phyloP scores from a whole-genome alignment of 2,113 vertebrate genomes.

The Perognathus longimembris region DNA sequence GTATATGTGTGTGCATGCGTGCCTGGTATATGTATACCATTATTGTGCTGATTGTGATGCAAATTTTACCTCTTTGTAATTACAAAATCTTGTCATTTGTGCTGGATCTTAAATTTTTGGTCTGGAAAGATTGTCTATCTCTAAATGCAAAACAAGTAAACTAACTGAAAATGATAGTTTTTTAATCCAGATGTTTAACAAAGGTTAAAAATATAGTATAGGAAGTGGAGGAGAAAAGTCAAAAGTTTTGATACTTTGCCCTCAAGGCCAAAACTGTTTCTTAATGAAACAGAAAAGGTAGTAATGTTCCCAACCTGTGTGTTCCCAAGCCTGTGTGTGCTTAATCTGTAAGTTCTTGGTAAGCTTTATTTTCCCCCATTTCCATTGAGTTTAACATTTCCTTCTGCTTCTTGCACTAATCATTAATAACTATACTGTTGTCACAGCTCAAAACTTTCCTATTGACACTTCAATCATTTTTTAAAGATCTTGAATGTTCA shows the following conservation, averaged over 20 bases:
- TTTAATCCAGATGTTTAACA: background rate
- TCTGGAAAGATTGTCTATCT: background rate
- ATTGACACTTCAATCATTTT: conserved; percentile 89
- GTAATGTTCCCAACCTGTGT: background rate
- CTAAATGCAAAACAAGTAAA: conserved; percentile 33
- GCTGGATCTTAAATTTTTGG: conserved; percentile 11
- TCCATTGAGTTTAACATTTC: conserved; percentile 65
- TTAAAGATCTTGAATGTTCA: conserved; percentile 88
- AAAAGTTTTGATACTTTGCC: conserved; percentile 12
- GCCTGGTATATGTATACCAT: too few relatives aligned
- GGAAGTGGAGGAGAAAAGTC: background rate
- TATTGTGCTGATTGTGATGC: background rate
- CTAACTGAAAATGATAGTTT: conserved; percentile 4
- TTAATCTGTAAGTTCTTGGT: conserved; percentile 45
- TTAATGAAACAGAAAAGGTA: conserved; percentile 36
- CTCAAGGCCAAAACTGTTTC: conserved; percentile 26
- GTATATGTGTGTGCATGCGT: too few relatives aligned
- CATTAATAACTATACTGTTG: conserved; percentile 87
- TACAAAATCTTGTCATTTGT: background rate
- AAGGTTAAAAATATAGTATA: background rate
- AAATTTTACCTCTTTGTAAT: conserved; percentile 21
- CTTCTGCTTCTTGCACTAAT: conserved; percentile 87
- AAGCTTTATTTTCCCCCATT: background rate
- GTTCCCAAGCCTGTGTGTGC: background rate
- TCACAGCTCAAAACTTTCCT: conserved; percentile 89